Conservation (phyloP, 2,113 vertebrate genomes). For the Psittacula cyanocephala region DNA sequence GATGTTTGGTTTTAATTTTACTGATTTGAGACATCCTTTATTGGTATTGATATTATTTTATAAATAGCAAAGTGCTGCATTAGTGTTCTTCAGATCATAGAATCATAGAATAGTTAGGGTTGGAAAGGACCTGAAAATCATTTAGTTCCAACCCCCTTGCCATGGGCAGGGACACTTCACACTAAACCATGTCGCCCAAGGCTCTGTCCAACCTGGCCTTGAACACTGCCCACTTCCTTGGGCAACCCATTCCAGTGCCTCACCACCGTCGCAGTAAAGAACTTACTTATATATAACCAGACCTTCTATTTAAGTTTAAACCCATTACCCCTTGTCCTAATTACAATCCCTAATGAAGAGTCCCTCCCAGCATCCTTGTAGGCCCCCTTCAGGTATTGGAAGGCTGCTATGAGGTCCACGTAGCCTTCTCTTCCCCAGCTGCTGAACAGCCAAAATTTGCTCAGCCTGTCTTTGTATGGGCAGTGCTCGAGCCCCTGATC, state of each 20-base stretch:
- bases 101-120: neutral
- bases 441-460: neutral
- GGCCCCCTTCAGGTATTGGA: neutral
- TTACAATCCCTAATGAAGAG: neutral
- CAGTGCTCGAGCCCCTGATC: neutral
- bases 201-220: too few species aligned
- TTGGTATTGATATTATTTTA: neutral
- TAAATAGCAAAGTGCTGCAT: neutral
- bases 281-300: neutral
- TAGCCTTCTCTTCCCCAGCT: neutral
- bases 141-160: neutral
- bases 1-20: neutral
- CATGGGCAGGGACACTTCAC: too few species aligned
- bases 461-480: neutral
- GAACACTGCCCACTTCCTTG: neutral
- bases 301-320: neutral
- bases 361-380: neutral
- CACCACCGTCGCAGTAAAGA: neutral
- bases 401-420: neutral
- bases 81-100: neutral
- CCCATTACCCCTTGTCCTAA: neutral
- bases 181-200: too few species aligned
- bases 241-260: neutral
- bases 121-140: neutral
- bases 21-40: neutral